Conservation (phyloP, 2,888 invertebrate species). For the Melinaea marsaeus region DNA sequence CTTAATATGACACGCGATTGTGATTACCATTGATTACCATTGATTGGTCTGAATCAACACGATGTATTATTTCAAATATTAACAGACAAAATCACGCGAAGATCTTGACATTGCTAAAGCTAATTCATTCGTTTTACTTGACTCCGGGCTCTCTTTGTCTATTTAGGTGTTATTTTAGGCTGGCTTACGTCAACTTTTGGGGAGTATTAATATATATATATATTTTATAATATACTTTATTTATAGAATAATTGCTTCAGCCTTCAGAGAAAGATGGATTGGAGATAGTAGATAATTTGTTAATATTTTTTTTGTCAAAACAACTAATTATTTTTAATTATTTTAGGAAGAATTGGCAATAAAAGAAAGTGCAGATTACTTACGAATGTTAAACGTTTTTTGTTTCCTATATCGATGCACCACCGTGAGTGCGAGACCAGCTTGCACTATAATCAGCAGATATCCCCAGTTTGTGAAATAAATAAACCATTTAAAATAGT, state of each 20-base stretch:
- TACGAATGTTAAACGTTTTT: conserved; percentile 51
- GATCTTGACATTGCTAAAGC: conserved; percentile 45
- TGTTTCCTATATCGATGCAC: conserved; percentile 66
- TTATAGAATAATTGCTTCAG: no score
- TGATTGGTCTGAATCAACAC: conserved; percentile 54
- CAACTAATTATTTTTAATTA: no score
- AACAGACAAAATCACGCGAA: conserved; percentile 52
- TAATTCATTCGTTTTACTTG: conserved; percentile 12
- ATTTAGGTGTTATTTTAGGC: conserved; percentile 1
- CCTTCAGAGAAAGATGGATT: no score
- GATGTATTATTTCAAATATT: conserved; percentile 41
- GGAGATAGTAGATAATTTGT: no score
- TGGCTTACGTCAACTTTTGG: not conserved
- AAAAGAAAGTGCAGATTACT: conserved; percentile 36
- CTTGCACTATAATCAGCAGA: conserved; percentile 76
- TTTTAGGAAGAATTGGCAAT: no score
- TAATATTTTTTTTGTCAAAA: no score
- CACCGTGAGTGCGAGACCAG: conserved; percentile 73
- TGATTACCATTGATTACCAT: conserved; percentile 55
- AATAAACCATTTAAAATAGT: conserved; percentile 81
- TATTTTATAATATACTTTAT: no score
- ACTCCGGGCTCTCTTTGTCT: not conserved
- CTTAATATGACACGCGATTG: conserved; percentile 46
- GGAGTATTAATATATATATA: not conserved
- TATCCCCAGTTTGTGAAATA: conserved; percentile 87